These are phyloP conservation scores for Acronicta leporina DNA, from an alignment of 2,888 invertebrate species.

Conservation along the genomic window DNA sequence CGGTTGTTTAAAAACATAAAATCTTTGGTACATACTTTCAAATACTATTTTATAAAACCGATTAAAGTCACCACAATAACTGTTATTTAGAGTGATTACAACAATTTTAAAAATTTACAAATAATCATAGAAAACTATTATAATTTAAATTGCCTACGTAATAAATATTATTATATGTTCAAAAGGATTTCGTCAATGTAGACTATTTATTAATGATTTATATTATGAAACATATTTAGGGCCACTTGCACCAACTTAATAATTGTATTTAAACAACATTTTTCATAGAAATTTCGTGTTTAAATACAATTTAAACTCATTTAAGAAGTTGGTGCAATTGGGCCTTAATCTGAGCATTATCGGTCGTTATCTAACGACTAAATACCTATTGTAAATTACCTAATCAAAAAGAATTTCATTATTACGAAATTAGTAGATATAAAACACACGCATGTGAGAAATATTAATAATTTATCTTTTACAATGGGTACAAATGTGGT, in stretches of 20 bases:
- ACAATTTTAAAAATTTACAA: constrained; percentile 10
- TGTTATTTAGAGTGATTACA: neutral
- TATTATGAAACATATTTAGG: constrained; percentile 1
- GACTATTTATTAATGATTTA: neutral
- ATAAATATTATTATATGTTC: constrained; percentile 19
- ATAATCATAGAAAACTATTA: constrained; percentile 6
- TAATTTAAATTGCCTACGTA: constrained; percentile 20
- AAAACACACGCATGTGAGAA: constrained; percentile 12
- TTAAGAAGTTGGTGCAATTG: too few species aligned
- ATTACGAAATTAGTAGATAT: constrained; percentile 13
- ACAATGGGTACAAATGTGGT: constrained; percentile 42
- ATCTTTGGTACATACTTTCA: constrained; percentile 42
- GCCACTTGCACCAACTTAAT: too few species aligned
- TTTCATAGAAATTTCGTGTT: too few species aligned
- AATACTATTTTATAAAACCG: constrained; percentile 13
- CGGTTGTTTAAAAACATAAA: constrained; percentile 3
- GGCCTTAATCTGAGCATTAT: constrained; percentile 7
- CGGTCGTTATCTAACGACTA: neutral
- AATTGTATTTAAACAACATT: too few species aligned
- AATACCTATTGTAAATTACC: neutral
- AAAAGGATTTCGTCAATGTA: constrained; percentile 16
- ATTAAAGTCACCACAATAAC: constrained; percentile 12
- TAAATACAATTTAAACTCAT: too few species aligned
- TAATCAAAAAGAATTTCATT: neutral
- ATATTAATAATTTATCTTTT: constrained; percentile 18